phyloP scores from a whole-genome alignment of 2,797 vertebrate genomes.

The Rhyacichthys aspro region DNA sequence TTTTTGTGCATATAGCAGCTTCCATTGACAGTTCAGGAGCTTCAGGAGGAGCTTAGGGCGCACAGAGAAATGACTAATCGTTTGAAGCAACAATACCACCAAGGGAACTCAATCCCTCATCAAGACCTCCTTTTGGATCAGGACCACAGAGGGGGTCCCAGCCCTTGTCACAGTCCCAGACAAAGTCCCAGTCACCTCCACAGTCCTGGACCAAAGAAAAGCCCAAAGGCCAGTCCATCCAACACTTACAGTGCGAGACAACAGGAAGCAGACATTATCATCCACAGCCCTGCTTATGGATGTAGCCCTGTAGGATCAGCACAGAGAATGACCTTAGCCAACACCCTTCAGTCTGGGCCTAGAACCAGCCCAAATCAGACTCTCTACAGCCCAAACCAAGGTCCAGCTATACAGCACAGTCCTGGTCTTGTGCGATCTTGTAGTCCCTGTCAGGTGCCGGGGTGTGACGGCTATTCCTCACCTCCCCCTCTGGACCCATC shows the following conservation, averaged over 20 bases:
- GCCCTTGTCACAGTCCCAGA: constrained; percentile 69
- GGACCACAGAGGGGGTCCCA: constrained; percentile 61
- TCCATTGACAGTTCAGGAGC: constrained; percentile 92
- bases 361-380: constrained; percentile 53
- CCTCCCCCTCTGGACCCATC: constrained; percentile 86
- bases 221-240: constrained; percentile 67
- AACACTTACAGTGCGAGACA: constrained; percentile 69
- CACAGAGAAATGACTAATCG: constrained; percentile 93
- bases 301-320: constrained; percentile 41
- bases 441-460: constrained; percentile 73
- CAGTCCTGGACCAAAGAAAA: constrained; percentile 60
- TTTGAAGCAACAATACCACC: constrained; percentile 84
- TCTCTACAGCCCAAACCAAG: constrained; percentile 43
- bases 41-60: constrained; percentile 92
- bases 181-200: constrained; percentile 68
- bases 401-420: constrained; percentile 7
- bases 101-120: constrained; percentile 68
- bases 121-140: constrained; percentile 63
- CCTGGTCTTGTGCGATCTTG: constrained; percentile 41
- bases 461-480: constrained; percentile 73
- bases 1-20: constrained; percentile 79
- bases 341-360: constrained; percentile 56
- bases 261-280: constrained; percentile 75
- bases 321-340: constrained; percentile 64
- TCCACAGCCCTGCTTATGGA: constrained; percentile 72